Conservation (phyloP, 2,113 vertebrate species). For the Caranx melampygus region DNA sequence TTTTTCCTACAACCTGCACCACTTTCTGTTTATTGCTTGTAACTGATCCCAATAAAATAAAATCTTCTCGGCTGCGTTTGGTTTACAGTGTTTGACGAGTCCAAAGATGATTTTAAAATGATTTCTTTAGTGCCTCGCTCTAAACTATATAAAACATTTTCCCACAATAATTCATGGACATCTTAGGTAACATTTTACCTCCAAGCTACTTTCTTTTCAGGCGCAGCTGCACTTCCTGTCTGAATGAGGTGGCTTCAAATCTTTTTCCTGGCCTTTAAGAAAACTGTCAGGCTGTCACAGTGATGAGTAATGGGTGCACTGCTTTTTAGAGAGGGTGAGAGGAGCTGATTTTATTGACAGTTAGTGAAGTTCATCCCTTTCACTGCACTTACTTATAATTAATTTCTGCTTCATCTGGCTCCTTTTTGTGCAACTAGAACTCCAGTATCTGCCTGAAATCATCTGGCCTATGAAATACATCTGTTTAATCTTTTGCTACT, state of each 20-base stretch:
- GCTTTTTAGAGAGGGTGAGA: conserved; percentile 13
- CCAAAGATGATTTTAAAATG: not conserved
- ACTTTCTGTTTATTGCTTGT: not conserved
- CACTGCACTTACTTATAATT: not conserved
- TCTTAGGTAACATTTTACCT: no score
- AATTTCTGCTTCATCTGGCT: not conserved
- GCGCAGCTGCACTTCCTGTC: not conserved
- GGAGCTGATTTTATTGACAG: conserved; percentile 23
- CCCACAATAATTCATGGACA: not conserved
- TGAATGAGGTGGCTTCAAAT: not conserved
- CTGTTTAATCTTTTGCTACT: not conserved
- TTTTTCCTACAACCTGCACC: no score
- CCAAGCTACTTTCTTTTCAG: not conserved
- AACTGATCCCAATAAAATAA: not conserved
- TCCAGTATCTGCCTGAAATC: not conserved
- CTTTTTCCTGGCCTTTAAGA: not conserved
- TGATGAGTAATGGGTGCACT: not conserved
- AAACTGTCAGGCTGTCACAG: not conserved
- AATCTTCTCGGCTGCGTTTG: not conserved
- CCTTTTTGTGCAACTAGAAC: not conserved
- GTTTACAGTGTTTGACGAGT: not conserved
- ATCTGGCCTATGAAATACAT: no score
- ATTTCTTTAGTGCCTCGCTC: not conserved
- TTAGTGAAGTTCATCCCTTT: not conserved
- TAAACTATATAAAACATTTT: not conserved